These are phyloP conservation scores for Azorinus chamasolen DNA, from an alignment of 2,888 invertebrate genomes.

Conservation along the genomic window DNA sequence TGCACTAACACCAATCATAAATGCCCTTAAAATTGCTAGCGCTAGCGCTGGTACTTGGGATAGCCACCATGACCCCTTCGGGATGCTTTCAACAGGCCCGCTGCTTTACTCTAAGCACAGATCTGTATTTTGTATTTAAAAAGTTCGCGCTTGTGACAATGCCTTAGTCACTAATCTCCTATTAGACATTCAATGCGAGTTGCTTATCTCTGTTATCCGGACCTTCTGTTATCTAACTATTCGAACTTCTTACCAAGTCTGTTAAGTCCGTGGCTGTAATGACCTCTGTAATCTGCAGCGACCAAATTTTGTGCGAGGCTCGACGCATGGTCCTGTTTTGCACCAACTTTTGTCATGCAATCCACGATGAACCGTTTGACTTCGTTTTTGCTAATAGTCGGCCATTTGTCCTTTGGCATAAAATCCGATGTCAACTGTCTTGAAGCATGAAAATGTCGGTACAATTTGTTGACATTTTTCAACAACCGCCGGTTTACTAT, in stretches of 20 bases:
- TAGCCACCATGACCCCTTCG: no score
- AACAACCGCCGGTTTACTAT: constrained; percentile 1
- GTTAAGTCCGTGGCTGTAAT: constrained; percentile 95
- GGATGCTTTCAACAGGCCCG: no score
- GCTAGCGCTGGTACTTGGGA: no score
- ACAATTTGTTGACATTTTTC: constrained; percentile 5
- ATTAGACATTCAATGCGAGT: no score
- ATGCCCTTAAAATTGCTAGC: no score
- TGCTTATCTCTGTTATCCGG: no score
- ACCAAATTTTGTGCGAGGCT: constrained; percentile 90
- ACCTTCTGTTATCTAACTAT: no score
- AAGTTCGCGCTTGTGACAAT: no score
- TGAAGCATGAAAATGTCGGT: constrained; percentile 22
- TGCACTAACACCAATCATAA: no score
- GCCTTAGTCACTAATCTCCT: no score
- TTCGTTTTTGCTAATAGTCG: constrained; percentile 71
- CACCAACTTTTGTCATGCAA: constrained; percentile 90
- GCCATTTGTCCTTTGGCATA: constrained; percentile 55
- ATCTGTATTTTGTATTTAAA: no score
- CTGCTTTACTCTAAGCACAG: no score
- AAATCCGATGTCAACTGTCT: constrained; percentile 3
- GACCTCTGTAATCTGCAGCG: constrained; percentile 93
- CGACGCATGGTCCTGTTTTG: constrained; percentile 89
- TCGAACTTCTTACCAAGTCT: constrained; percentile 91
- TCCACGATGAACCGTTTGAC: constrained; percentile 84